Evolutionary conservation across 2,113 vertebrate genomes (phyloP).

Genomic region (Myrmophylax atrothorax): DNA sequence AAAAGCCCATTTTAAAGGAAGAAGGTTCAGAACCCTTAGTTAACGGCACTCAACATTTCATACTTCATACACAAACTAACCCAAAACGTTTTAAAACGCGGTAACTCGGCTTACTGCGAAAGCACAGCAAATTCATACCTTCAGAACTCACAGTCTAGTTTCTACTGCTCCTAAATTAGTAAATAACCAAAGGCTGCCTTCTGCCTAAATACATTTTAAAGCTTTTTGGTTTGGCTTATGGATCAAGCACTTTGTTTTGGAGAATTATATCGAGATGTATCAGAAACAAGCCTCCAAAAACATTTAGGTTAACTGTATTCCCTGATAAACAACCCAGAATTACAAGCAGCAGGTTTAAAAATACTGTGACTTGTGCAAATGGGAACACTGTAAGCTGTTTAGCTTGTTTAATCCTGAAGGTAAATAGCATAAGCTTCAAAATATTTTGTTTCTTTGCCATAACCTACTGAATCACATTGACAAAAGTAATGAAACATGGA

Average conservation of each 20-base stretch:
- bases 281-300: not conserved
- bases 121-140: not conserved
- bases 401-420: slow-evolving; percentile 62
- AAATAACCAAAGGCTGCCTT: not conserved
- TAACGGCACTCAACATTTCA: not conserved
- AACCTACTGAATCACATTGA: not conserved
- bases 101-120: not conserved
- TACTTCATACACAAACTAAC: not conserved
- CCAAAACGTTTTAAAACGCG: not conserved
- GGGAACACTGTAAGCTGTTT: slow-evolving; percentile 64
- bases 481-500: not conserved
- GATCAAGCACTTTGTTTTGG: not conserved
- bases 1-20: not conserved
- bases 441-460: slow-evolving; percentile 22
- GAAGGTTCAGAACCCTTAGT: not conserved
- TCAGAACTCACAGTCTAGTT: not conserved
- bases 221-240: not conserved
- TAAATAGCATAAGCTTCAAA: slow-evolving; percentile 59
- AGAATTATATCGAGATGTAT: not conserved
- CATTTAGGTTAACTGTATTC: not conserved
- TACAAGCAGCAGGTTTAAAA: slow-evolving; percentile 56
- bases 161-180: not conserved
- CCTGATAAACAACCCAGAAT: slow-evolving; percentile 33
- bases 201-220: not conserved
- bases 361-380: slow-evolving; percentile 53